phyloP scores from a whole-genome alignment of 1,140 invertebrate genomes.

The Brachionus plicatilis region DNA sequence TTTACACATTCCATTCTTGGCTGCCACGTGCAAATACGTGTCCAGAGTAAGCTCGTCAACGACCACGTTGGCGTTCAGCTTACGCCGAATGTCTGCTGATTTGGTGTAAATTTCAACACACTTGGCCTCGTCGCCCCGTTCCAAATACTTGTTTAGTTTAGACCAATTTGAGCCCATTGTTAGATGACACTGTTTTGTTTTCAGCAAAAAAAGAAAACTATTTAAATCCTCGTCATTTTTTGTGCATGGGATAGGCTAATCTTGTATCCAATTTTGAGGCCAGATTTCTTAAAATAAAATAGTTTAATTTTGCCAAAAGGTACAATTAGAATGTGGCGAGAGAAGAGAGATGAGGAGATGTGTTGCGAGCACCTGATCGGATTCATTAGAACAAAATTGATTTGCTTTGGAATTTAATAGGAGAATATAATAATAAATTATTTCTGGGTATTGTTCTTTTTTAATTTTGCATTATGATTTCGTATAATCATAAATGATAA shows the following conservation, averaged over 20 bases:
- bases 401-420: background rate
- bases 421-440: background rate
- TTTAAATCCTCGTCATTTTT: background rate
- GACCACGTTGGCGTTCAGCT: slow-evolving; percentile 1
- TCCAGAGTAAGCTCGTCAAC: slow-evolving; percentile 49
- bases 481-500: background rate
- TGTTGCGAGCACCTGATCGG: background rate
- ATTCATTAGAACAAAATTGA: background rate
- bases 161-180: slow-evolving; percentile 34
- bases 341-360: background rate
- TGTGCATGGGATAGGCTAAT: background rate
- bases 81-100: background rate
- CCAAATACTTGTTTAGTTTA: slow-evolving; percentile 8
- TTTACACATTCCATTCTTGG: slow-evolving; percentile 64
- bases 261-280: background rate
- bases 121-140: slow-evolving; percentile 15
- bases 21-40: slow-evolving; percentile 65
- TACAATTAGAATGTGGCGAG: background rate
- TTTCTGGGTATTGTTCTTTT: background rate
- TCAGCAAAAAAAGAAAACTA: background rate
- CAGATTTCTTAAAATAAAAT: background rate
- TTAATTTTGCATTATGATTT: background rate
- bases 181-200: background rate
- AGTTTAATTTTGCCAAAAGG: background rate
- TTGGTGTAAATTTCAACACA: background rate